These are phyloP conservation scores for Orthosia gracilis DNA, from an alignment of 2,888 invertebrate species.

Conservation along the genomic window DNA sequence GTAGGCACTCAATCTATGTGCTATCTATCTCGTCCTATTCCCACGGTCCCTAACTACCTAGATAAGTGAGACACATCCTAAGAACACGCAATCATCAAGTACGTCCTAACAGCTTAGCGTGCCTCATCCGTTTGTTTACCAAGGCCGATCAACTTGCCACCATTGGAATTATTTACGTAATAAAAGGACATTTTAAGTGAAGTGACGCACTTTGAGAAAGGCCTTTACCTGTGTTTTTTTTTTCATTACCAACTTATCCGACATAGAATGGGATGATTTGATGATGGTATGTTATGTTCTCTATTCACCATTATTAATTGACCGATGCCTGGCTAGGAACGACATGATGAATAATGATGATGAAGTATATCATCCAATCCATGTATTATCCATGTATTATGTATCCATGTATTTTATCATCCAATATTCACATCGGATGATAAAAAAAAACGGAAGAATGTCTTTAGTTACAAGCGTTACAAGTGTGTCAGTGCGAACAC, in stretches of 20 bases:
- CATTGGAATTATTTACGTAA: not conserved
- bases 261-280: not conserved
- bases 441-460: too few relatives aligned
- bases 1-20: not conserved
- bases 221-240: not conserved
- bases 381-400: too few relatives aligned
- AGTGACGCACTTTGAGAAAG: not conserved
- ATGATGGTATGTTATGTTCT: not conserved
- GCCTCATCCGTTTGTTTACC: slow-evolving; percentile 6
- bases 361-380: too few relatives aligned
- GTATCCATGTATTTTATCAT: too few relatives aligned
- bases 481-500: too few relatives aligned
- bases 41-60: slow-evolving; percentile 4
- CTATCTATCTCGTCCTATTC: not conserved
- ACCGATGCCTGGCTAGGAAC: too few relatives aligned
- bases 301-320: too few relatives aligned
- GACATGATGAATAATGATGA: too few relatives aligned
- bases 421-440: too few relatives aligned
- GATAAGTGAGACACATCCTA: not conserved
- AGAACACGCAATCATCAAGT: slow-evolving; percentile 7
- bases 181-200: not conserved
- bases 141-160: slow-evolving; percentile 8
- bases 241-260: not conserved
- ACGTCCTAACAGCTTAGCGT: slow-evolving; percentile 1
- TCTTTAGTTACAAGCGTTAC: too few relatives aligned